Conservation (phyloP, 2,888 invertebrate species). For the Nephrotoma appendiculata region DNA sequence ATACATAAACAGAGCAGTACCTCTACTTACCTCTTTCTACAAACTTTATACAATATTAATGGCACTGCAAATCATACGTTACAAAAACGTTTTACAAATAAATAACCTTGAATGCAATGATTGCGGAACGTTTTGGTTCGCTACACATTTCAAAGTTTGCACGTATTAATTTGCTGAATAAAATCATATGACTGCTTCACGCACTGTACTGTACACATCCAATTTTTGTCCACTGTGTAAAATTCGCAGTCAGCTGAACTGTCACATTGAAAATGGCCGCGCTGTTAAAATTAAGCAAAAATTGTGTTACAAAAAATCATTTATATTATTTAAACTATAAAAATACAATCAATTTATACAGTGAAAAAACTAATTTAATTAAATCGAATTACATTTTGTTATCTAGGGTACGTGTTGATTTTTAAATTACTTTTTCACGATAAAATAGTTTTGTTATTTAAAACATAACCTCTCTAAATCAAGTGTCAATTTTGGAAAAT, state of each 20-base stretch:
- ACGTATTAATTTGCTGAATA: no score
- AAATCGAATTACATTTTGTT: background rate
- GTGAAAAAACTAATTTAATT: background rate
- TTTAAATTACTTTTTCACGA: background rate
- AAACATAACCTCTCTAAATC: background rate
- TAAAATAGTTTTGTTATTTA: background rate
- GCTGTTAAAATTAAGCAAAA: background rate
- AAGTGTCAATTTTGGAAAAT: background rate
- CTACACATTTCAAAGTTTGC: no score
- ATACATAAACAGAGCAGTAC: no score
- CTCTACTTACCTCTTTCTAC: no score
- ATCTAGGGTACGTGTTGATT: background rate
- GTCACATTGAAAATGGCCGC: background rate
- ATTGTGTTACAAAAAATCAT: background rate
- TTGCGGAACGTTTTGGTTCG: no score
- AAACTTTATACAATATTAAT: no score
- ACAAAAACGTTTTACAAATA: no score
- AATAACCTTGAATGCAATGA: no score
- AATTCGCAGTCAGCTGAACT: background rate
- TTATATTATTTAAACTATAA: background rate
- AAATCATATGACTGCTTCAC: background rate
- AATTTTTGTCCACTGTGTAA: background rate
- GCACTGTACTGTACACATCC: background rate
- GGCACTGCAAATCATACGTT: no score
- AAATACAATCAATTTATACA: background rate